Conservation (phyloP, 1,140 invertebrate genomes). For the Homarus americanus region DNA sequence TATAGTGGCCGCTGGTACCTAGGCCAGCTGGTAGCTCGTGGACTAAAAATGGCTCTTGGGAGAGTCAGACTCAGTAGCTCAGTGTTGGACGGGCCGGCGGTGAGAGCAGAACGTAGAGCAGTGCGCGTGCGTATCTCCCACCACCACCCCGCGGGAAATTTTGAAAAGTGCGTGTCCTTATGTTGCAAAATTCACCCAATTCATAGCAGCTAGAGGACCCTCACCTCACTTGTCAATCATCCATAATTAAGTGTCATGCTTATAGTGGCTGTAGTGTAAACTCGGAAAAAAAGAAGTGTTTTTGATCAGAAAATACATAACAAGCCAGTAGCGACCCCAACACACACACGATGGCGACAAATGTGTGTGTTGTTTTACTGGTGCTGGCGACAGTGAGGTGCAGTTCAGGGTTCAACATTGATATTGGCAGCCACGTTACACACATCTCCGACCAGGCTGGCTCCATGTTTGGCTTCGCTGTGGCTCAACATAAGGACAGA, state of each 20-base stretch:
- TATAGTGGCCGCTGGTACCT: background rate
- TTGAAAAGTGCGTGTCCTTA: too few species aligned
- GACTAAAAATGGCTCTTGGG: background rate
- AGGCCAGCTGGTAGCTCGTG: background rate
- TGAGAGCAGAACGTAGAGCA: background rate
- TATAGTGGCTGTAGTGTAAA: background rate
- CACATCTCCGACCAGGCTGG: slow-evolving; percentile 20
- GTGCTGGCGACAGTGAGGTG: background rate
- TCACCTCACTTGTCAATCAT: too few species aligned
- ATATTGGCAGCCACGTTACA: slow-evolving; percentile 50
- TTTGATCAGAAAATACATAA: too few species aligned
- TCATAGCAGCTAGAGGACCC: too few species aligned
- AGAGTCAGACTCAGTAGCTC: background rate
- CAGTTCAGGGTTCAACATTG: slow-evolving; percentile 42
- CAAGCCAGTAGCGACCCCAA: too few species aligned
- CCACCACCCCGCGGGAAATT: too few species aligned
- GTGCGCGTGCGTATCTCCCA: background rate
- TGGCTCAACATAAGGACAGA: slow-evolving; percentile 31
- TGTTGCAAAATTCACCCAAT: too few species aligned
- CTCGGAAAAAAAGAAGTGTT: too few species aligned
- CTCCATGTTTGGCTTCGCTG: slow-evolving; percentile 55
- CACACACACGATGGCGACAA: background rate
- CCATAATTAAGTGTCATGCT: background rate
- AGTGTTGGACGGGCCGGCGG: background rate
- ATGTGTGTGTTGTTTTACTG: background rate